Evolutionary conservation across 2,797 vertebrate genomes (phyloP).

Genomic region (Perdix hodgsoniae): DNA sequence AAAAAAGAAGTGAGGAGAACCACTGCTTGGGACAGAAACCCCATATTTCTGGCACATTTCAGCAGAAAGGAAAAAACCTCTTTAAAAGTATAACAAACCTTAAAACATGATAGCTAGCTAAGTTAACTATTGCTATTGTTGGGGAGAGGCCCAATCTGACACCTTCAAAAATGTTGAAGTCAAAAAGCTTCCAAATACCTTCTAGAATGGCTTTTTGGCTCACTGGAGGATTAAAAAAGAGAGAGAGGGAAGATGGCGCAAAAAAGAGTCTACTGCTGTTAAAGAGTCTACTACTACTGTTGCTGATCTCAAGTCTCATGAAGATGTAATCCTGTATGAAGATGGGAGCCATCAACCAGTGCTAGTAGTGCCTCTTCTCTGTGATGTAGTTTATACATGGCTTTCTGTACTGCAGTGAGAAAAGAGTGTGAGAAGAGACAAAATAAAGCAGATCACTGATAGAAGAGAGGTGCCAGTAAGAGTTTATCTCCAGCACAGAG

Average conservation of each 20-base stretch:
- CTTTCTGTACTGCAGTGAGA: neutral
- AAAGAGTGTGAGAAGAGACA: neutral
- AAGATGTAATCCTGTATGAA: slow-evolving; percentile 20
- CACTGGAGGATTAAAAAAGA: neutral
- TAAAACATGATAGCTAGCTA: slow-evolving; percentile 71
- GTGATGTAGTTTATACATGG: neutral
- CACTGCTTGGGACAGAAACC: neutral
- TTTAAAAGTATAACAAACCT: slow-evolving; percentile 66
- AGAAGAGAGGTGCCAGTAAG: neutral
- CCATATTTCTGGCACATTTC: slow-evolving; percentile 43
- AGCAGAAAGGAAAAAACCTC: slow-evolving; percentile 50
- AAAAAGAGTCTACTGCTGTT: neutral
- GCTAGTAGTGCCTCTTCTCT: neutral
- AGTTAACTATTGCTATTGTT: slow-evolving; percentile 72
- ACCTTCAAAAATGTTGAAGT: slow-evolving; percentile 70
- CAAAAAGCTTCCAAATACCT: slow-evolving; percentile 62
- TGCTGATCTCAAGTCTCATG: neutral
- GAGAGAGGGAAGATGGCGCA: neutral
- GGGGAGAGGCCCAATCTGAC: slow-evolving; percentile 70
- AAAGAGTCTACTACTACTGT: neutral
- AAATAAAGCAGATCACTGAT: neutral
- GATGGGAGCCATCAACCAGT: neutral
- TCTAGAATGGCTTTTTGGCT: slow-evolving; percentile 64
- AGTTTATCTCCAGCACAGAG: neutral
- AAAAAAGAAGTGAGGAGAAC: neutral